A percentile compares a stretch with the other conserved stretches of the same genome.
Conservation (phyloP, 2,797 vertebrate genomes). For the Rhabdomys pumilio region DNA sequence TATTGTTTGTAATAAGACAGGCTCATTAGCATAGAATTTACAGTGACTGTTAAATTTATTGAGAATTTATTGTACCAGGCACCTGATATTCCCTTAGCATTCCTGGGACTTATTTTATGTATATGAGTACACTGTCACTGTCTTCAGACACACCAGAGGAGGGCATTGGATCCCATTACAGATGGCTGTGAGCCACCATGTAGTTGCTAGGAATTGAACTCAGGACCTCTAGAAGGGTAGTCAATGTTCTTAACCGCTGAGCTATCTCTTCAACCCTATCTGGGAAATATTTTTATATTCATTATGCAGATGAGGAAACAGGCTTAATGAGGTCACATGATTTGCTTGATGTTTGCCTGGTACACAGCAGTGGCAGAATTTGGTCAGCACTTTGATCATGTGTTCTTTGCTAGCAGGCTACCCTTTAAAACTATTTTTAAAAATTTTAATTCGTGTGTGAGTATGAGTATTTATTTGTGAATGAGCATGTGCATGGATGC, state of each 20-base stretch:
- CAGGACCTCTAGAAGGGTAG: background rate
- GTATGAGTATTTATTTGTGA: background rate
- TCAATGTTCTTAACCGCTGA: background rate
- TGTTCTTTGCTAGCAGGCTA: background rate
- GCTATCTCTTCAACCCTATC: background rate
- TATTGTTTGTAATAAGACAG: background rate
- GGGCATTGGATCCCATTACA: background rate
- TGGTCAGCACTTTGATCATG: background rate
- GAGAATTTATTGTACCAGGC: background rate
- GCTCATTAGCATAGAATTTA: background rate
- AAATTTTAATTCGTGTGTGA: background rate
- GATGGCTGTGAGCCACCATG: background rate
- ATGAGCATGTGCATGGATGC: background rate
- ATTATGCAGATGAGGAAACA: background rate
- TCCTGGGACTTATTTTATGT: background rate
- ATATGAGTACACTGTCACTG: background rate
- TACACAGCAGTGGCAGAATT: background rate
- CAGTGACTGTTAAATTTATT: rapidly evolving
- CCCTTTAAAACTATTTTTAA: background rate
- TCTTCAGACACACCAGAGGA: background rate
- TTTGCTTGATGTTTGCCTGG: background rate
- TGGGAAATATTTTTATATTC: background rate
- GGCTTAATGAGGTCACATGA: background rate
- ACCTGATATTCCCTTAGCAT: background rate
- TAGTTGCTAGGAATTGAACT: background rate